Evolutionary conservation across 2,113 vertebrate genomes (phyloP).

Genomic region (Rhinopomastus cyanomelas): DNA sequence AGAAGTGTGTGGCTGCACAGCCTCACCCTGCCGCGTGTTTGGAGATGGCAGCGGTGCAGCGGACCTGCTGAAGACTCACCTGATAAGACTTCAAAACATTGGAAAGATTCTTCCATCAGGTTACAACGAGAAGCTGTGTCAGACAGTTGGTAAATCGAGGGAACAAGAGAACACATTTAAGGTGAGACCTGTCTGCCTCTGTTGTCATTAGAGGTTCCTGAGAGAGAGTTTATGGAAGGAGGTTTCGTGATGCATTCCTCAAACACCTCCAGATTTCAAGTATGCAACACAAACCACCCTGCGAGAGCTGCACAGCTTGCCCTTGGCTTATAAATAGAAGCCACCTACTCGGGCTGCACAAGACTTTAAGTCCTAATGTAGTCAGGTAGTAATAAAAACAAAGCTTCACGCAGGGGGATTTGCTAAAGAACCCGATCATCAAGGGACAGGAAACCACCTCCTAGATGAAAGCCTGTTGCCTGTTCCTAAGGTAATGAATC

Average conservation of each 20-base stretch:
- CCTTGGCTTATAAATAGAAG: conserved; percentile 70
- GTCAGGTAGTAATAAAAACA: conserved; percentile 46
- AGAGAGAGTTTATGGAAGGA: conserved; percentile 79
- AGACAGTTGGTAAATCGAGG: conserved; percentile 68
- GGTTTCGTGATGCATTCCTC: conserved; percentile 82
- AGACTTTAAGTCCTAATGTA: conserved; percentile 47
- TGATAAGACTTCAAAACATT: conserved; percentile 71
- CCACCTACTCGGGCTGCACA: conserved; percentile 61
- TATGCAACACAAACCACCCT: conserved; percentile 76
- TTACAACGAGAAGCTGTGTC: conserved; percentile 55
- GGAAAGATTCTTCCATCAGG: conserved; percentile 49
- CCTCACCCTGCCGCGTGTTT: conserved; percentile 5
- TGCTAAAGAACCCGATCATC: conserved; percentile 4
- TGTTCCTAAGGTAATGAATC: conserved; percentile 36
- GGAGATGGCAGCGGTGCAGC: conserved; percentile 19
- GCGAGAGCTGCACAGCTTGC: conserved; percentile 72
- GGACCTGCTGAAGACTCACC: conserved; percentile 51
- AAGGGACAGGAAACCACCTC: conserved; percentile 52
- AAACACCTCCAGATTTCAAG: conserved; percentile 80
- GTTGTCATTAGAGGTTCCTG: conserved; percentile 77
- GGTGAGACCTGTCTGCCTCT: conserved; percentile 67
- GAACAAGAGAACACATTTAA: conserved; percentile 70
- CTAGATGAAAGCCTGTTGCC: conserved; percentile 41
- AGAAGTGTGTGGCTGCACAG: neutral
- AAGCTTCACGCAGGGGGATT: conserved; percentile 35